Evolutionary conservation across 2,797 vertebrate genomes (phyloP), one percentile per base, ranked within the genome.

Genomic region (Lagorchestes hirsutus): DNA sequence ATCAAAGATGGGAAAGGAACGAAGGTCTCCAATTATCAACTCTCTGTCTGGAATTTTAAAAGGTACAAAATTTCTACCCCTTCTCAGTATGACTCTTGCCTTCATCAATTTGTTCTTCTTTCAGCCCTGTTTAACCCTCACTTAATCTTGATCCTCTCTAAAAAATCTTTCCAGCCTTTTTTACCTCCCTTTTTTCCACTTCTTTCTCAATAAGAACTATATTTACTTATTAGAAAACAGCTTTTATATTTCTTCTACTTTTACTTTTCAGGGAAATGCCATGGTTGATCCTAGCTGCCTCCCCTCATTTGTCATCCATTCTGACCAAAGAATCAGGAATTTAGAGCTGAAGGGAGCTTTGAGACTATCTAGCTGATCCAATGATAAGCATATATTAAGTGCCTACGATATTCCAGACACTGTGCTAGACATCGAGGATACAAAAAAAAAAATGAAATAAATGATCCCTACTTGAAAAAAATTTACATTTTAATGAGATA

Each of bases 181-280:
- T 67, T 92, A 59, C 18, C 74, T 59, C 24, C n/a, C 91, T 91
- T 54, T 54, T 52, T 14, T 4, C 91, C n/a, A 55, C 31, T 56
- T 28, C 34, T 27, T 8, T 59, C 9, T 95, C 82, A 90, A 55
- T 97, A 50, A 54, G 90, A 91, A 59, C 3, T 56, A 93, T 29
- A 57, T 93, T 92, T 93, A 90, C 87, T 28, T 90, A 8, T 9
- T 13, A 92, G 82, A 87, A 57, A 87, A 4, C 0, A 54, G 50
- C 24, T 40, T 46, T 87, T 92, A 4, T 22, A 55, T 3, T 22
- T 58, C 31, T 96, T 24, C 56, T 93, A 13, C 0, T 94, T 28
- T 27, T 28, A 67, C 59, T 54, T 92, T 50, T 87, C 74, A 87
- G 40, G 22, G 74, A 87, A 50, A 50, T 50, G 10, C 40, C 40